Evolutionary conservation across 2,113 vertebrate species (phyloP).

Genomic region (Lathamus discolor): DNA sequence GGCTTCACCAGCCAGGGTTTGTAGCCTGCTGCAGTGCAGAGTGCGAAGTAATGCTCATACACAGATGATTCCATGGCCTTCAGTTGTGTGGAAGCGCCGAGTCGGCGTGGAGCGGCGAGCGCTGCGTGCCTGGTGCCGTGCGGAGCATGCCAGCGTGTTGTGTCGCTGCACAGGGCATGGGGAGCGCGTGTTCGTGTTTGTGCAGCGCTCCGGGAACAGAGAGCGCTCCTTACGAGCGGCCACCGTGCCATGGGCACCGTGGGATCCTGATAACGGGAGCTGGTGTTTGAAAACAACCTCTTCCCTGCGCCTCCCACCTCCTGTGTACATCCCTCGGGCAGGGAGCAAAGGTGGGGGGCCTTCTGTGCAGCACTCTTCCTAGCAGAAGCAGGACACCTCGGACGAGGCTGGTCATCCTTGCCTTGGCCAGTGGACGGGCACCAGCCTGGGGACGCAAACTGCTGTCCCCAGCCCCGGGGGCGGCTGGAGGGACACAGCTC

Average conservation of each 20-base stretch:
- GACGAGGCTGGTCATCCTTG: not conserved
- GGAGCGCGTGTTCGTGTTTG: not conserved
- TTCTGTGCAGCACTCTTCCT: not conserved
- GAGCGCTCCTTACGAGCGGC: not conserved
- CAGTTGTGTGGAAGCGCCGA: not conserved
- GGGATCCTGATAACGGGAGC: slow-evolving; percentile 26
- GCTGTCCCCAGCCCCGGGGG: too few relatives aligned
- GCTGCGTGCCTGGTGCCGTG: not conserved
- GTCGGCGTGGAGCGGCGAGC: not conserved
- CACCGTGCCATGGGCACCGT: not conserved
- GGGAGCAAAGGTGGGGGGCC: not conserved
- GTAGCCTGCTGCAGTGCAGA: not conserved
- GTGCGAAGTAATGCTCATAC: not conserved
- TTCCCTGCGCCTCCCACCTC: slow-evolving; percentile 25
- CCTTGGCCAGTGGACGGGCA: not conserved
- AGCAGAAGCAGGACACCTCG: not conserved
- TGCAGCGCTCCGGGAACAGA: not conserved
- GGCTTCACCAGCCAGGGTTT: not conserved
- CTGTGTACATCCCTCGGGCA: not conserved
- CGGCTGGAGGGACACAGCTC: not conserved
- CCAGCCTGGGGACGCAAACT: not conserved
- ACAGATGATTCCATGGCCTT: not conserved
- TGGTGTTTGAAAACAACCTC: slow-evolving; percentile 42
- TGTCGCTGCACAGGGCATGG: not conserved
- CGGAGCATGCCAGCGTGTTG: not conserved